Conservation (phyloP, 2,888 invertebrate genomes). For the Bombyx huttoni region DNA sequence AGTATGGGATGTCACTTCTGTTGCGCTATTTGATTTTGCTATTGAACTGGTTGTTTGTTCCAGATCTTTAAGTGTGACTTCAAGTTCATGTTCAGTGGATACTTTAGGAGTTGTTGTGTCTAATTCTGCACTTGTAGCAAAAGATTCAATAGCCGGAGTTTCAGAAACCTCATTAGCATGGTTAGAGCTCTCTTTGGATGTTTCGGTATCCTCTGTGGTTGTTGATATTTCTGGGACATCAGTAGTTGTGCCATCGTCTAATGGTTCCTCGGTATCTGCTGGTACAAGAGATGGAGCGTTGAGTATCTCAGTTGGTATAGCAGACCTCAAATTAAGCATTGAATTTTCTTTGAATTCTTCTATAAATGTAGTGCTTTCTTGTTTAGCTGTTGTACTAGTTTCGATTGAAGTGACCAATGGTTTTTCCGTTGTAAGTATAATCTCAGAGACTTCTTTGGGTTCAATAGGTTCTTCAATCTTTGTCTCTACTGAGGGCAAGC, state of each 20-base stretch:
- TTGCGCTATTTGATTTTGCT: conserved; percentile 35
- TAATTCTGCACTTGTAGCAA: conserved; percentile 9
- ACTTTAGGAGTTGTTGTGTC: conserved; percentile 14
- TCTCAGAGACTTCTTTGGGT: conserved; percentile 12
- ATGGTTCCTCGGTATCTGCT: conserved; percentile 31
- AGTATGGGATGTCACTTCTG: conserved; percentile 52
- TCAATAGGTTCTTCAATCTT: conserved; percentile 12
- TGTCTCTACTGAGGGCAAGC: neutral
- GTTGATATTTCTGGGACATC: conserved; percentile 5
- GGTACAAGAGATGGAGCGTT: conserved; percentile 33
- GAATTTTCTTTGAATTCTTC: conserved; percentile 32
- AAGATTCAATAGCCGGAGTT: conserved; percentile 4
- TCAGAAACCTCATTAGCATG: conserved; percentile 12
- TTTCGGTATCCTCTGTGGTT: conserved; percentile 2
- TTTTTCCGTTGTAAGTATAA: neutral
- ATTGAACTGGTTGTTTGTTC: conserved; percentile 32
- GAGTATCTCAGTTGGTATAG: conserved; percentile 48
- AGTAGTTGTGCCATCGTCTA: conserved; percentile 21
- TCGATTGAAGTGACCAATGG: neutral
- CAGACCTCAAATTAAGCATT: conserved; percentile 48
- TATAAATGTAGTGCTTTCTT: conserved; percentile 17
- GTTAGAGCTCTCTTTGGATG: neutral
- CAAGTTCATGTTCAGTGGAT: conserved; percentile 10
- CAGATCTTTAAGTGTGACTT: conserved; percentile 18
- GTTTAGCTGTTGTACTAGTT: conserved; percentile 12